Percentiles rank a stretch among this genome's conserved stretches.
phyloP scores from a whole-genome alignment of 1,140 invertebrate genomes.

The Pseudachorutes palmiensis region DNA sequence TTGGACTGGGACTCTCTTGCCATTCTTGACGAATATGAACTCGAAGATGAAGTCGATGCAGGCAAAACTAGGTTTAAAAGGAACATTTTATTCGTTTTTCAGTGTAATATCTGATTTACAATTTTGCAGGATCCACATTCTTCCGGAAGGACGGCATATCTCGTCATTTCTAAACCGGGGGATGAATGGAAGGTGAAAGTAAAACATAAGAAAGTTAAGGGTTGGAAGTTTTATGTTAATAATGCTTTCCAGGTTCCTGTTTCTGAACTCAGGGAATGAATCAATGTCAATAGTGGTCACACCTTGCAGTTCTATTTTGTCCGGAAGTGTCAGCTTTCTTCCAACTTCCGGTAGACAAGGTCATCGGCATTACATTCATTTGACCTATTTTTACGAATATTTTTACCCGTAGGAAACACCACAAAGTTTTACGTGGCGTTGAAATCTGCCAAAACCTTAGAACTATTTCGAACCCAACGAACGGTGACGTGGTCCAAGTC shows the following conservation, averaged over 20 bases:
- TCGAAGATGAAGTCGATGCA: background rate
- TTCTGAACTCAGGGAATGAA: constrained; percentile 39
- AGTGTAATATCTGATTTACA: background rate
- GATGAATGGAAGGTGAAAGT: constrained; percentile 27
- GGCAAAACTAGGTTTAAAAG: background rate
- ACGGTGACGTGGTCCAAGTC: constrained; percentile 28
- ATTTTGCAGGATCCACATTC: background rate
- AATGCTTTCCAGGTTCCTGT: constrained; percentile 38
- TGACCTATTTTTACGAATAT: too few relatives aligned
- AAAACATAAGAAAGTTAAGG: too few relatives aligned
- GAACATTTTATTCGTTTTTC: background rate
- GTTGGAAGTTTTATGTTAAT: too few relatives aligned
- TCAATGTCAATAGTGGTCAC: constrained; percentile 42
- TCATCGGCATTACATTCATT: too few relatives aligned
- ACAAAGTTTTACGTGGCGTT: background rate
- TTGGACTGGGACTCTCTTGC: background rate
- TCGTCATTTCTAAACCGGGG: constrained; percentile 33
- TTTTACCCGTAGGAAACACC: background rate
- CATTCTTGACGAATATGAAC: background rate
- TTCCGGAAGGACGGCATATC: constrained; percentile 33
- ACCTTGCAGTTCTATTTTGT: constrained; percentile 42
- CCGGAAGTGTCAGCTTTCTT: constrained; percentile 40
- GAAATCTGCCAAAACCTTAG: constrained; percentile 12
- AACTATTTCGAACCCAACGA: constrained; percentile 32
- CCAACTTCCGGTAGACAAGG: too few relatives aligned